Conservation (phyloP, 1,140 invertebrate species). For the Popillia japonica region DNA sequence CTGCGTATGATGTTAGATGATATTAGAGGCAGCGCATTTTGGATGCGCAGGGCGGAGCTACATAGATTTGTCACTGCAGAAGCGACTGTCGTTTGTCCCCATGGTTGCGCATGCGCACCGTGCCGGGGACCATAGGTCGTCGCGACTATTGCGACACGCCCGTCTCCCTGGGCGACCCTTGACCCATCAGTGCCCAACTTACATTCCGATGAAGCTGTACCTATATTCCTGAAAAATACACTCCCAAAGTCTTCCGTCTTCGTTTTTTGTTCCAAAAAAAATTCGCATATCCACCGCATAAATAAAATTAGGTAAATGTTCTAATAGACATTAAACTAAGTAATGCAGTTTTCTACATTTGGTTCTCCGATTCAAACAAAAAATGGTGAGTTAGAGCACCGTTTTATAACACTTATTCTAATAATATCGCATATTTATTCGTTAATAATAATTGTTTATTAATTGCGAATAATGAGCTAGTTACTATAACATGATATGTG, state of each 20-base stretch:
- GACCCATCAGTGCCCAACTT: slow-evolving; percentile 56
- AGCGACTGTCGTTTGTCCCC: slow-evolving; percentile 59
- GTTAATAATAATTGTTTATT: slow-evolving; percentile 21
- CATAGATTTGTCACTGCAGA: slow-evolving; percentile 58
- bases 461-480: slow-evolving; percentile 28
- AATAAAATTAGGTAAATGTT: slow-evolving; percentile 16
- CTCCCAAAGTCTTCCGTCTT: no score
- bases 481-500: slow-evolving; percentile 27
- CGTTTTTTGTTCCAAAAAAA: no score
- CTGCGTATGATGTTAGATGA: slow-evolving; percentile 32
- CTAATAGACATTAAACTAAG: no score
- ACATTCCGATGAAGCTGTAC: slow-evolving; percentile 38
- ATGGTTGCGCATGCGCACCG: slow-evolving; percentile 56
- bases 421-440: neutral
- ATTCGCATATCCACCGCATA: no score
- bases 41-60: slow-evolving; percentile 55
- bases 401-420: neutral
- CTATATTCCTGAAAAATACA: slow-evolving; percentile 11
- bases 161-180: slow-evolving; percentile 60
- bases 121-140: slow-evolving; percentile 58
- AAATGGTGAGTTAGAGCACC: slow-evolving; percentile 45
- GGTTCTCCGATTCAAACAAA: slow-evolving; percentile 41
- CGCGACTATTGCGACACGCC: slow-evolving; percentile 58
- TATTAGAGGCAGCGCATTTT: slow-evolving; percentile 44
- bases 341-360: slow-evolving; percentile 48